Evolutionary conservation across 2,797 vertebrate species (phyloP), one percentile per base, ranked within the genome.

Genomic region (Intellagama lesueurii): DNA sequence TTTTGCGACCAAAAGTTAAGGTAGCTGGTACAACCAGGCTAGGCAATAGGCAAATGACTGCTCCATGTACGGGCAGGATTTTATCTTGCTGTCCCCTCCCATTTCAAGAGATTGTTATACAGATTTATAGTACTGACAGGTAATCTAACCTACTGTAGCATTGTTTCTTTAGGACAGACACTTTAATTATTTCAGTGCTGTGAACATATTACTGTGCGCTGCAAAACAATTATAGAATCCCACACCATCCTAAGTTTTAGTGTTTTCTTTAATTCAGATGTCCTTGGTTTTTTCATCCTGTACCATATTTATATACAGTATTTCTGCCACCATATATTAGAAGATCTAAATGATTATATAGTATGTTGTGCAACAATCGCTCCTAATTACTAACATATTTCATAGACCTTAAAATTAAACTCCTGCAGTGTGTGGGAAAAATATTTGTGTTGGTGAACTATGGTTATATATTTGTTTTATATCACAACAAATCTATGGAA

Each of bases 321-420:
- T 40, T 75, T 44, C 47, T n/a, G 44, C 44, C 49, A 6, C 3
- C 16, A 68, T 28, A 81, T 19, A 81, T 76, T 66, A 68, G 56
- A 86, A 81, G 78, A 73, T 26, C 69, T 81, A 35, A 86, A 81
- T 52, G 24, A 86, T 75, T 73, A 76, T 52, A 26, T 40, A 56
- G 69, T 75, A 14, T 35, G 77, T 81, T 17, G 19, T 89, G 35
- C 24, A 81, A 79, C 82, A 80, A 81, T 30, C 66, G 69, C 26
- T 64, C 30, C 69, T 86, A 86, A 89, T 86, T 86, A 72, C 56
- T 28, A 86, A 75, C 70, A 89, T 86, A 81, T 68, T 89, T 86
- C 88, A 81, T 8, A 81, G 78, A 78, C 40, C 40, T 75, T 86
- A 81, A 89, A 85, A 89, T 84, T 70, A 89, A 89, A 85, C 22